These are phyloP conservation scores for Thrips palmi DNA, from an alignment of 1,140 invertebrate genomes.

Conservation along the genomic window DNA sequence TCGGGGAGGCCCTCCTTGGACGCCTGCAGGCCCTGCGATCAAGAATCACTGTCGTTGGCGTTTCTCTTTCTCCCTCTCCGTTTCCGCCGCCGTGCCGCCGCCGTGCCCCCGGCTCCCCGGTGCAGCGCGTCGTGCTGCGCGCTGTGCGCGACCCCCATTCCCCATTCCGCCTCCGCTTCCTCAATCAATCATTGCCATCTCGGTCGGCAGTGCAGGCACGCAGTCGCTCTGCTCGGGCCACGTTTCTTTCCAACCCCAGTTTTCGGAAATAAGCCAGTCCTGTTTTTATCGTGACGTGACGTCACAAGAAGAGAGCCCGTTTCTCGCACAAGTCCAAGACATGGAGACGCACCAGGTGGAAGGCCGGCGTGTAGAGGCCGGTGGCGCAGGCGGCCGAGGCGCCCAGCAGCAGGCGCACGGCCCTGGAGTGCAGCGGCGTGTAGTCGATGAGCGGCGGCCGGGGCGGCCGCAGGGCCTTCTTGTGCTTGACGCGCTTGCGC, in stretches of 20 bases:
- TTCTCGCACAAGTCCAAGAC: constrained; percentile 2
- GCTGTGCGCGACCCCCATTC: no score
- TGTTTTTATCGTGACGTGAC: neutral
- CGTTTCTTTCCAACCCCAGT: no score
- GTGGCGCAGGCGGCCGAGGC: constrained; percentile 56
- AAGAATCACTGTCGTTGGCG: no score
- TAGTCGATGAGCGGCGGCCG: constrained; percentile 73
- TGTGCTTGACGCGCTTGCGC: constrained; percentile 63
- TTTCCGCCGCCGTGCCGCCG: neutral
- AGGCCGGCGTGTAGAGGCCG: constrained; percentile 73
- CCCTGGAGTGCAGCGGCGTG: constrained; percentile 61
- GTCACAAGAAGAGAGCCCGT: neutral
- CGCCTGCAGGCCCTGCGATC: constrained; percentile 43
- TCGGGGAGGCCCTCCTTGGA: constrained; percentile 50
- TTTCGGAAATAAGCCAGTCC: no score
- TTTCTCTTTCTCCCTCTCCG: neutral
- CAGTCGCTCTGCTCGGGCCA: no score
- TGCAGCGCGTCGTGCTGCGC: no score
- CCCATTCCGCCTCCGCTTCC: no score
- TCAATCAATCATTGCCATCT: no score
- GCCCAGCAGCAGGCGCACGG: constrained; percentile 61
- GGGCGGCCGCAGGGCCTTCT: constrained; percentile 47
- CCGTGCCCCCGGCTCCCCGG: no score
- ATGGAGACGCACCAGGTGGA: constrained; percentile 44
- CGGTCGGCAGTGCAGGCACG: no score